These are phyloP conservation scores for Hemicordylus capensis DNA, from an alignment of 2,113 vertebrate species.

Conservation along the genomic window DNA sequence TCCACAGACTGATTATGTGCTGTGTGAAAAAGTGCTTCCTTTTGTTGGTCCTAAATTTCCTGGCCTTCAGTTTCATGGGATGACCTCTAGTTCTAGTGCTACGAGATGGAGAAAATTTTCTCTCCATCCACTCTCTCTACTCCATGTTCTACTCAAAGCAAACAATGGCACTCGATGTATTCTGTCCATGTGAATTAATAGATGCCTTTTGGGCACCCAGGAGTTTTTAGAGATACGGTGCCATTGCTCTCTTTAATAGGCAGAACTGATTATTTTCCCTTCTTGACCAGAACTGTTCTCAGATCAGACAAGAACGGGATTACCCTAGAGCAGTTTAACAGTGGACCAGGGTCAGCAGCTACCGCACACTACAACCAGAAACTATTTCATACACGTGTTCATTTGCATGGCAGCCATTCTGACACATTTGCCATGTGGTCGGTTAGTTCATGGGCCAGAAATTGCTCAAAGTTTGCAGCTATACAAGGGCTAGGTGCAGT, in stretches of 20 bases:
- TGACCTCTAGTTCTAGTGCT: too few relatives aligned
- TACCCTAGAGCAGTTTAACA: background rate
- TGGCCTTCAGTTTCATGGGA: too few relatives aligned
- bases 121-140: too few relatives aligned
- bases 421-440: background rate
- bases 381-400: background rate
- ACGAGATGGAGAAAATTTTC: too few relatives aligned
- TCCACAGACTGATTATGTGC: too few relatives aligned
- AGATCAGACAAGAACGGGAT: background rate
- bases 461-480: background rate
- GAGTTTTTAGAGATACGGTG: background rate
- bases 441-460: background rate
- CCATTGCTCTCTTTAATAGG: background rate
- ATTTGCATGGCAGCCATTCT: background rate
- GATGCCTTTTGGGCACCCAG: accelerated
- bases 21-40: too few relatives aligned
- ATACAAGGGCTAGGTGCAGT: background rate
- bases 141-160: background rate
- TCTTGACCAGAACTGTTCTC: background rate
- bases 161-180: background rate
- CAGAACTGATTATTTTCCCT: background rate
- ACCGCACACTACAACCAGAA: background rate
- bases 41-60: too few relatives aligned
- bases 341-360: too few relatives aligned
- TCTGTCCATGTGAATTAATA: background rate